Conservation (phyloP, 2,797 vertebrate genomes). For the Cryptoprocta ferox region DNA sequence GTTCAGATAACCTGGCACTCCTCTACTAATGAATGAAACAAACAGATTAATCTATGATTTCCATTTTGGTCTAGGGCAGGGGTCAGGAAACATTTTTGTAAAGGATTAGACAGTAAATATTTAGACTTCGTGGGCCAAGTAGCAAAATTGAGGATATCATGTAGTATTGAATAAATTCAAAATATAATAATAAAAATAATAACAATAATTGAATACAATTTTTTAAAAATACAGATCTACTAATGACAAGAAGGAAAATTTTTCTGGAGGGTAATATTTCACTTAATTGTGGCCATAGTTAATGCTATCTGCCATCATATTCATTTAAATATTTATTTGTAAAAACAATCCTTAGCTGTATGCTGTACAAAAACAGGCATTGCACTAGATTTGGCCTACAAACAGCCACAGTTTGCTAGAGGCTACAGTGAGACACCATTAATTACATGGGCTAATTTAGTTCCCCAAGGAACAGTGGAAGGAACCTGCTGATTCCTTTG, state of each 20-base stretch:
- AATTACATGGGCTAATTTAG: background rate
- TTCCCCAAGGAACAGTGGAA: background rate
- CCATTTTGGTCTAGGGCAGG: background rate
- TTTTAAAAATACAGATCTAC: background rate
- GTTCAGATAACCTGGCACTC: background rate
- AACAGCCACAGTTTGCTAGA: background rate
- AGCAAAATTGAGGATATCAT: conserved; percentile 18
- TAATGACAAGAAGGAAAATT: conserved; percentile 5
- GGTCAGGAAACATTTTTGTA: background rate
- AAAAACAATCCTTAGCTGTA: background rate
- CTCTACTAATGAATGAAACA: background rate
- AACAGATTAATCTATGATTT: background rate
- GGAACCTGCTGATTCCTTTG: background rate
- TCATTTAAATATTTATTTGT: conserved; percentile 19
- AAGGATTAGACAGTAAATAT: background rate
- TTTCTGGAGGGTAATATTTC: background rate
- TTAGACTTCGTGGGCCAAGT: background rate
- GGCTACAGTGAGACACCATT: background rate
- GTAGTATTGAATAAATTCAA: conserved; percentile 26
- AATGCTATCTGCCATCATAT: background rate
- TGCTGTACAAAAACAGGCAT: background rate
- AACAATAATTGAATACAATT: background rate
- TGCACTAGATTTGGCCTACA: background rate
- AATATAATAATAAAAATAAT: background rate
- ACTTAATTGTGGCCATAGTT: background rate